These are phyloP conservation scores for Scotopteryx bipunctaria DNA, from an alignment of 2,888 invertebrate species.

Conservation along the genomic window DNA sequence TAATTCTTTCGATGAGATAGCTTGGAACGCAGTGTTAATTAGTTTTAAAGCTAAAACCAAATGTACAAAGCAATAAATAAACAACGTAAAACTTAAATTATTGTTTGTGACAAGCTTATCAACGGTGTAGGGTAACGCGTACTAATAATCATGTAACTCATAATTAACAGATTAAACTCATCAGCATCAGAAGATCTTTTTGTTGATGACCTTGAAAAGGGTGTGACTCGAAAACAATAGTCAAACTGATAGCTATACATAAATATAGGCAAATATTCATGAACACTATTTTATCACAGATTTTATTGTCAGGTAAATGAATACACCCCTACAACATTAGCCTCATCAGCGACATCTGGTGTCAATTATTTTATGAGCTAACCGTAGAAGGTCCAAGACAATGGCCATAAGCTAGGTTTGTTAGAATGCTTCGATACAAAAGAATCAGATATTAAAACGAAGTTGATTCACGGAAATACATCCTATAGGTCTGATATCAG, in stretches of 20 bases:
- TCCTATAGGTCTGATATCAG: no score
- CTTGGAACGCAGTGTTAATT: conserved; percentile 17
- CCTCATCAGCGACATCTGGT: no score
- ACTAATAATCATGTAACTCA: conserved; percentile 56
- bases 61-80: conserved; percentile 44
- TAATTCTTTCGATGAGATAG: not conserved
- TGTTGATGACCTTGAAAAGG: conserved; percentile 45
- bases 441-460: no score
- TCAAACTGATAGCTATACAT: not conserved
- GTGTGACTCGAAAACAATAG: not conserved
- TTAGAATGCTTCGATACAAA: no score
- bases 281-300: not conserved
- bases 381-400: not conserved
- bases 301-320: no score
- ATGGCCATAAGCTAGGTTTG: no score
- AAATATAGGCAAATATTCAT: not conserved
- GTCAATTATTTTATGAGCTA: not conserved
- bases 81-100: conserved; percentile 40
- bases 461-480: no score
- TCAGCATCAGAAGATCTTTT: conserved; percentile 52
- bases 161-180: conserved; percentile 59
- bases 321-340: no score
- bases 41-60: conserved; percentile 50
- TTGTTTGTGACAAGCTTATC: conserved; percentile 49
- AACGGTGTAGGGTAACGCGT: conserved; percentile 51